Base-by-base conservation (phyloP, 2,888 invertebrate genomes). In the Odontocerum albicorne region DNA sequence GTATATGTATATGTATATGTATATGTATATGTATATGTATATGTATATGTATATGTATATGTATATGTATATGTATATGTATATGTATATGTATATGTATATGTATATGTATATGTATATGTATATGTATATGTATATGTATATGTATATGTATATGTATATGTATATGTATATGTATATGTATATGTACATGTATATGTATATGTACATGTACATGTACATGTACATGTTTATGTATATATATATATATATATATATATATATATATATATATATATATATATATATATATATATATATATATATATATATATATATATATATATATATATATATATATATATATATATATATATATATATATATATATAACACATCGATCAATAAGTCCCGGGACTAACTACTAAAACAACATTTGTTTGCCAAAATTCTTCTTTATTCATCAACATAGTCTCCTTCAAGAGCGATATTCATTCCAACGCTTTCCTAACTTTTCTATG, bases 281-380 rank as follows among this genome's bases (percentile, higher is more conserved):
- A 47, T 53, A 47, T 38, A 47, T 53, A 47, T 53, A 47, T 53
- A 47, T 53, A 53, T 53, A 49, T 49, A 47, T 53, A 49, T 53
- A 39, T 53, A 49, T 53, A 49, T 53, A 38, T 36, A 39, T 36
- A 38, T 50, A 46, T 51, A 51, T 51, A 51, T 51, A 51, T 47
- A 51, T 51, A 51, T 51, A 51, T 49, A 51, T 51, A 49, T 51
- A 32, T 49, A 27, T 49, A 42, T 49, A 22, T 50, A 42, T 51
- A 42, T 52, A 19, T 51, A 39, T 53, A 27, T 53, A 38, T 19
- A 39, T 53, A 13, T 51, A 67, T 63, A 66, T 66, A 64, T 68
- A 68, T 36, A 36, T 36, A 36, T 36, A 36, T 36, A 13, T 13
- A 12, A n/a, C n/a, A n/a, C n/a, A n/a, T n/a, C n/a, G n/a, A n/a